Base-by-base conservation (phyloP, 2,113 vertebrate species). In the Alaudala cheleensis region DNA sequence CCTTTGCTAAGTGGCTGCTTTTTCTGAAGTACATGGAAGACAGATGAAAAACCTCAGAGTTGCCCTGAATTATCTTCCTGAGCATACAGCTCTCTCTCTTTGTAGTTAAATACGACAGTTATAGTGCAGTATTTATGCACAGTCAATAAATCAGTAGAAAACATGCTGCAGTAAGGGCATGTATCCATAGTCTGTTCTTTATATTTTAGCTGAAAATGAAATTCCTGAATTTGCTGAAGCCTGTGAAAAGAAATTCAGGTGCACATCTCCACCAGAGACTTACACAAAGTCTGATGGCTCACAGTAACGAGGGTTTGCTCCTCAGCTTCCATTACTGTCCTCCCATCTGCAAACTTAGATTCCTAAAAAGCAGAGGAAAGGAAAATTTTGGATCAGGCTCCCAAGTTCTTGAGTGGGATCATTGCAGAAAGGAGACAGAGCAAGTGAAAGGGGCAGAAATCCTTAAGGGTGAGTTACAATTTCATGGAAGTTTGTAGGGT, bases 131-230 rank as follows among this genome's bases (percentile, higher is more conserved):
- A 84, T 93, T 90, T 92, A 95, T 88, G 94, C 88, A 90, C 60
- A 78, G 88, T 73, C 93, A 86, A 94, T 96, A 97, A 93, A 96
- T 94, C 93, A 88, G 60, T 80, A 92, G 76, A 86, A 93, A 96
- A 81, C 5, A 2, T 78, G 94, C 92, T 92, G 90, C 85, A 93
- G 56, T 86, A 71, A 93, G 79, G 67, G 39, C 51, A 86, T 66
- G 62, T 51, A 73, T 77, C 85, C 81, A 39, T 56, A 66, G 71
- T 71, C 44, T 67, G 16, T 67, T 86, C 51, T 45, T 82, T 54
- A 22, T 16, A 57, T 54, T 91, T 80, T 5, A 77, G 66, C 66
- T 90, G 85, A 78, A 96, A 94, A 83, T 78, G 40, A 60, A 71
- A 34, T 90, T 93, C 49, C 53, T 74, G 60, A 74, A 81, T 92